Base-by-base conservation (phyloP, 1,140 invertebrate genomes). In the Microvelia longipes region DNA sequence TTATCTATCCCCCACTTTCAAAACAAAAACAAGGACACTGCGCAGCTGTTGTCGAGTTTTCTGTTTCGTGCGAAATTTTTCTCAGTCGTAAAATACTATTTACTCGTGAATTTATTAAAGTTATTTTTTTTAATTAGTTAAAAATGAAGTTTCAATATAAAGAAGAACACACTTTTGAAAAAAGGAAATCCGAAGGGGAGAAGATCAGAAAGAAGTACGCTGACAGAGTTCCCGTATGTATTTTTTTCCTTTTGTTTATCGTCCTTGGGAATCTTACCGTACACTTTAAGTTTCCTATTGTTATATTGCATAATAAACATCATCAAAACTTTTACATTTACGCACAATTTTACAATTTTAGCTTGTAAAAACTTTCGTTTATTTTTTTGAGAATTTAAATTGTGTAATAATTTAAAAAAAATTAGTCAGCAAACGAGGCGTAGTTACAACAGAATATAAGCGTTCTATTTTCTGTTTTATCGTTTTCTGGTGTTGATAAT, bases 181-280 rank as follows among this genome's bases (percentile, higher is more conserved):
- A 97, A 81, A 88, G 98, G 78, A 93, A 95, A 82, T 90, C 92
- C 30, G 98, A 99, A 80, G 97, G 96, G 66, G 97, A 99, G 80
- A 99, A 99, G 83, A 98, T 99, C 76, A 87, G 97, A 71, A 88
- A 94, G 82, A 99, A 99, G 83, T 99, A 99, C 82, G 96, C 98
- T 14, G 97, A 99, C 79, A 86, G 98, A 76, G 96, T 99, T 69
- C 97, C 98, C 65, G 94, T 96, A 82, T 92, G 90, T 89, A 76
- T 50, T 72, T 61, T 24, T 64, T n/a, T n/a, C n/a, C n/a, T 64
- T 64, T 64, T 64, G 62, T 64, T 50, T 50, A 50, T n/a, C n/a
- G n/a, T n/a, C n/a, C n/a, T n/a, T n/a, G n/a, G n/a, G n/a, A n/a
- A n/a, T n/a, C n/a, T n/a, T n/a, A n/a, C n/a, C n/a, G n/a, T n/a